Conservation (phyloP, 2,888 invertebrate species). For the Pammene aurita region DNA sequence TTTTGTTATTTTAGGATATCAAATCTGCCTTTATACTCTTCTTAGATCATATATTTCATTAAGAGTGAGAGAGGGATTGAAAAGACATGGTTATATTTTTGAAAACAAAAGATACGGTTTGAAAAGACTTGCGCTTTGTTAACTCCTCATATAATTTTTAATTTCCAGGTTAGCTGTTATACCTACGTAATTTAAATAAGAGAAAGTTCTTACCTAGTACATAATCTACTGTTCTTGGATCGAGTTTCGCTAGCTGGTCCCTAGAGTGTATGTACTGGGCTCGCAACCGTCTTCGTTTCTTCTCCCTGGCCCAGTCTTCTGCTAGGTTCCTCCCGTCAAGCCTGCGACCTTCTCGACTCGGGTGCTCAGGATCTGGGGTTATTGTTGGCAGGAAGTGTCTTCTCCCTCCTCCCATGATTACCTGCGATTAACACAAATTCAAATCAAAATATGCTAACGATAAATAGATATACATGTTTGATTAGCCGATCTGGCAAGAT, state of each 20-base stretch:
- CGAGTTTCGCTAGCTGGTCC: constrained; percentile 87
- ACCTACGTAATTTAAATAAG: too few species aligned
- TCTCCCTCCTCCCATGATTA: constrained; percentile 90
- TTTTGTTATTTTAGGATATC: too few species aligned
- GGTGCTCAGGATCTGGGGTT: constrained; percentile 87
- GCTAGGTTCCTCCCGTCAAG: constrained; percentile 90
- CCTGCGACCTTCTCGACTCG: constrained; percentile 87
- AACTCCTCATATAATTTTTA: too few species aligned
- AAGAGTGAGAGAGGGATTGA: too few species aligned
- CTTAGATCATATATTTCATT: too few species aligned
- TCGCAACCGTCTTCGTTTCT: constrained; percentile 85
- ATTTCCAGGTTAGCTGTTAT: too few species aligned
- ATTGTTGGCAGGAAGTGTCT: constrained; percentile 89
- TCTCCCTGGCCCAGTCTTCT: constrained; percentile 90
- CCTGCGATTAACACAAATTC: constrained; percentile 73
- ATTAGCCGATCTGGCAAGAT: not conserved
- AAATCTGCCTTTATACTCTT: too few species aligned
- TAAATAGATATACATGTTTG: not conserved
- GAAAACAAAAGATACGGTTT: too few species aligned
- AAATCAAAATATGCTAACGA: not conserved
- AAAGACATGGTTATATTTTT: too few species aligned
- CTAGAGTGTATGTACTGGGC: constrained; percentile 89
- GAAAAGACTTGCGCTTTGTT: too few species aligned
- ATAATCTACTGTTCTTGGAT: constrained; percentile 88
- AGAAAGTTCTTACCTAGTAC: constrained; percentile 82